Conservation (phyloP, 2,797 vertebrate species). For the Glossophaga mutica region DNA sequence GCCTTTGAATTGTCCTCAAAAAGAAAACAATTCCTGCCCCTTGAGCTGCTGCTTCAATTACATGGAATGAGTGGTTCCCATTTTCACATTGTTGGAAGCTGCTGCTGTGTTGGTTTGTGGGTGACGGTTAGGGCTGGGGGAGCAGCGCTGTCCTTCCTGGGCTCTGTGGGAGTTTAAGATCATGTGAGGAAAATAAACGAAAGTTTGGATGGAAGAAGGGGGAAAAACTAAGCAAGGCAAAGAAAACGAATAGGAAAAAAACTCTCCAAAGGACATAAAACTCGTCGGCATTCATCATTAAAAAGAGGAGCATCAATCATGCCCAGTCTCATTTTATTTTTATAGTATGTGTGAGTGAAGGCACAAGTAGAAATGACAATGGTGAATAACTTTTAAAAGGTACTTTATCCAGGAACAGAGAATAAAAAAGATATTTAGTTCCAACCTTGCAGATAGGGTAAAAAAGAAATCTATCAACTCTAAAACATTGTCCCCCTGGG, state of each 20-base stretch:
- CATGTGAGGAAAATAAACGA: slow-evolving; percentile 7
- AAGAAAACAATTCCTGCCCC: neutral
- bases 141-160: neutral
- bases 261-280: slow-evolving; percentile 33
- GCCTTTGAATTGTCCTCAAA: neutral
- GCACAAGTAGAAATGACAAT: neutral
- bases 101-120: neutral
- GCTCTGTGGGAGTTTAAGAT: neutral
- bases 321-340: slow-evolving; percentile 53
- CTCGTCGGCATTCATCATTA: slow-evolving; percentile 45
- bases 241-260: slow-evolving; percentile 27
- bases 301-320: slow-evolving; percentile 52
- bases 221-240: neutral
- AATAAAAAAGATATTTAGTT: slow-evolving; percentile 52
- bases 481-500: neutral
- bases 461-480: slow-evolving; percentile 11
- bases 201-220: neutral
- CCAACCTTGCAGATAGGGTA: slow-evolving; percentile 32
- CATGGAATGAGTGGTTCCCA: slow-evolving; percentile 2
- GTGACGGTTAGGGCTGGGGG: neutral
- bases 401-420: slow-evolving; percentile 41
- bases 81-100: slow-evolving; percentile 36
- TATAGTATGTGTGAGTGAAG: slow-evolving; percentile 47
- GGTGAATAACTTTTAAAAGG: slow-evolving; percentile 56
- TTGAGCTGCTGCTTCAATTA: neutral